Percentiles rank a stretch among this genome's conserved stretches.
Evolutionary conservation across 2,797 vertebrate species (phyloP).

Genomic region (Anguilla marmorata): DNA sequence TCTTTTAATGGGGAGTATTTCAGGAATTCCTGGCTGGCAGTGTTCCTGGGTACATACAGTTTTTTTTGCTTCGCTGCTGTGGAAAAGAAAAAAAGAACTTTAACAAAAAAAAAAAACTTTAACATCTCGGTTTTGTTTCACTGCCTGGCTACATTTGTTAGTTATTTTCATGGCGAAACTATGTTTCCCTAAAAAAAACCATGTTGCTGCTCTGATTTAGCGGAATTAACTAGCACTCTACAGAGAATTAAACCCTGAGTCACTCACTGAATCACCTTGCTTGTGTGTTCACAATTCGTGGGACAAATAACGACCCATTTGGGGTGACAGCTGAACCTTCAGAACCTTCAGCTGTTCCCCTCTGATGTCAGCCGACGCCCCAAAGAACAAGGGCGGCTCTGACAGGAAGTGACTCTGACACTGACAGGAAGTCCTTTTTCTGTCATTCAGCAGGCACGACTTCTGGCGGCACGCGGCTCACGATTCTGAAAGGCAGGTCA

Average conservation of each 20-base stretch:
- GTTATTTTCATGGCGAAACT: neutral
- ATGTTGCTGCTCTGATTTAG: neutral
- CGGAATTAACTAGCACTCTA: neutral
- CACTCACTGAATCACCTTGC: neutral
- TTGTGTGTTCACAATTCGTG: neutral
- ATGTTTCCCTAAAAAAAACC: neutral
- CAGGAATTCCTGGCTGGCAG: neutral
- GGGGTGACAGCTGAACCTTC: neutral
- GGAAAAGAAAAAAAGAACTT: neutral
- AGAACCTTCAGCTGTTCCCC: neutral
- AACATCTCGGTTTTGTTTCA: neutral
- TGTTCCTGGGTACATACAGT: neutral
- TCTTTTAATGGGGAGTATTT: too few relatives aligned
- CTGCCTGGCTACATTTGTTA: neutral
- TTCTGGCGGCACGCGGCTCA: neutral
- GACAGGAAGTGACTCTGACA: neutral
- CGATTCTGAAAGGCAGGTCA: conserved; percentile 9
- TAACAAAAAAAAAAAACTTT: neutral
- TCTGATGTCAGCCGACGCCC: neutral
- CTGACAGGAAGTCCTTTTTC: conserved; percentile 15
- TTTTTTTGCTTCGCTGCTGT: neutral
- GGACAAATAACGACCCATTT: neutral
- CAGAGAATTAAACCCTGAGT: neutral
- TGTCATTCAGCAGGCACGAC: neutral
- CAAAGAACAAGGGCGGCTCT: neutral